These are phyloP conservation scores for Mola mola DNA, from an alignment of 2,113 vertebrate species.

Conservation along the genomic window DNA sequence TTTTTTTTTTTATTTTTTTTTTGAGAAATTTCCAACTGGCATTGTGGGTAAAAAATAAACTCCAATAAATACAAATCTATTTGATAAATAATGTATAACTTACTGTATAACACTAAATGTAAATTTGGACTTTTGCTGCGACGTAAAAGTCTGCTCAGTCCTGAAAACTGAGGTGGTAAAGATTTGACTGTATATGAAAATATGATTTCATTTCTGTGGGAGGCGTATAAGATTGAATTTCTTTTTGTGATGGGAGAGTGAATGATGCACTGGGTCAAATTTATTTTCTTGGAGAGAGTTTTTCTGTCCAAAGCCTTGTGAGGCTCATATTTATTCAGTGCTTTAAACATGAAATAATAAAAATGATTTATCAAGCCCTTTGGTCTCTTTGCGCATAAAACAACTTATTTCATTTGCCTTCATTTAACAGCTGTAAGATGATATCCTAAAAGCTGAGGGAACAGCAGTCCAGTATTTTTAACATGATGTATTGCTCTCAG, in stretches of 20 bases:
- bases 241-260: neutral
- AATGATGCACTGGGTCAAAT: neutral
- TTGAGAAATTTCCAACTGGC: neutral
- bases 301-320: slow-evolving; percentile 3
- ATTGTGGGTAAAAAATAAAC: neutral
- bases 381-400: slow-evolving; percentile 3
- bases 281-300: neutral
- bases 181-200: too few species aligned
- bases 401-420: neutral
- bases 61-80: too few species aligned
- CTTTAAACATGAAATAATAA: too few species aligned
- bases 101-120: too few species aligned
- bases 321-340: too few species aligned
- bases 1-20: neutral
- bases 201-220: too few species aligned
- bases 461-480: neutral
- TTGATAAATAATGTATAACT: too few species aligned
- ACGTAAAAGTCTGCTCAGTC: too few species aligned
- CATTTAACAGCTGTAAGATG: slow-evolving; percentile 3
- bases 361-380: neutral
- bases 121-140: too few species aligned
- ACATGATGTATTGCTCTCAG: slow-evolving; percentile 22
- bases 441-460: neutral
- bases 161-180: too few species aligned
- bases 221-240: too few species aligned